These are phyloP conservation scores for Mercenaria mercenaria DNA, from an alignment of 1,140 invertebrate species.

Conservation along the genomic window DNA sequence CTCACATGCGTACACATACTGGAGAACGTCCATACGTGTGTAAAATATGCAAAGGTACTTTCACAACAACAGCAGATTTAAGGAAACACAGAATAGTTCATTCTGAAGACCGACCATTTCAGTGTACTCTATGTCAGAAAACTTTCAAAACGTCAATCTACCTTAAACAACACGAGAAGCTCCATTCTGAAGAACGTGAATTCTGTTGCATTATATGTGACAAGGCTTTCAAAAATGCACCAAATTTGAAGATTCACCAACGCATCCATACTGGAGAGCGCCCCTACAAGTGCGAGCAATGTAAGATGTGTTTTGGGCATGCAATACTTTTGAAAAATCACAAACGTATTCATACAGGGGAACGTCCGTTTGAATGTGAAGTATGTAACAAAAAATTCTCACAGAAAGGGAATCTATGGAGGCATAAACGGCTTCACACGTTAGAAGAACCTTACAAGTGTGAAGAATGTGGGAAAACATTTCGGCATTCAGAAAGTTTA, in stretches of 20 bases:
- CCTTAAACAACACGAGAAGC: not conserved
- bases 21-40: not conserved
- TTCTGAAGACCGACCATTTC: not conserved
- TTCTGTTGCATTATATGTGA: not conserved
- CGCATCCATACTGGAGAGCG: not conserved
- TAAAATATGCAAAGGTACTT: not conserved
- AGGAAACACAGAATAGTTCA: not conserved
- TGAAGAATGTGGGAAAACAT: not conserved
- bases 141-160: not conserved
- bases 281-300: not conserved
- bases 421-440: not conserved
- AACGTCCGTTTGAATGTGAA: not conserved
- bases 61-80: not conserved
- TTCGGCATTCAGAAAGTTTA: not conserved
- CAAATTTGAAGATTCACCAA: not conserved
- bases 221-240: not conserved
- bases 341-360: not conserved
- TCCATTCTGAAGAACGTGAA: not conserved
- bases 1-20: not conserved
- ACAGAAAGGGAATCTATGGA: not conserved
- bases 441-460: not conserved
- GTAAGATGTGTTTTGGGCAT: not conserved
- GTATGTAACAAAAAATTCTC: not conserved
- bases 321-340: not conserved
- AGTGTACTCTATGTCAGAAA: constrained; percentile 5